phyloP scores from a whole-genome alignment of 2,888 invertebrate species.

The Patella depressa region DNA sequence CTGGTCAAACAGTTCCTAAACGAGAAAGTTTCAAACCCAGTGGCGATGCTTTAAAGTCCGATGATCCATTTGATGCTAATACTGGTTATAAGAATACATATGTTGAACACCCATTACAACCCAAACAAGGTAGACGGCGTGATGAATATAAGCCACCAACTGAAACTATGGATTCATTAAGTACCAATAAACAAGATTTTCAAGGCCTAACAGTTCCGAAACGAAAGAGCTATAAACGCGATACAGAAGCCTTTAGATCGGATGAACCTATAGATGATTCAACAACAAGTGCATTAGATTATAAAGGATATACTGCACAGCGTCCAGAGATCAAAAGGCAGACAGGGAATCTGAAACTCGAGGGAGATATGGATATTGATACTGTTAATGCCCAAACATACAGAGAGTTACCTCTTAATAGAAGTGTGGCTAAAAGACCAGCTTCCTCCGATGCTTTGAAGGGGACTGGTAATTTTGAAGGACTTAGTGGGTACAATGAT shows the following conservation, averaged over 20 bases:
- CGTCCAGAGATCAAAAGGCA: background rate
- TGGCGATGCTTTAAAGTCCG: conserved; percentile 41
- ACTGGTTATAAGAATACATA: conserved; percentile 63
- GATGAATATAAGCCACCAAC: conserved; percentile 53
- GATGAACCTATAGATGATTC: conserved; percentile 60
- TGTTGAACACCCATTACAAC: conserved; percentile 51
- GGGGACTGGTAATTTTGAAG: conserved; percentile 1
- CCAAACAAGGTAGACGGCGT: conserved; percentile 28
- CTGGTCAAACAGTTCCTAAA: conserved; percentile 36
- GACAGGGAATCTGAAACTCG: conserved; percentile 7
- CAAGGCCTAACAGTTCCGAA: background rate
- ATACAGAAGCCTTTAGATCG: conserved; percentile 38
- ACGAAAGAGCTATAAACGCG: conserved; percentile 47
- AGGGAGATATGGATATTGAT: conserved; percentile 5
- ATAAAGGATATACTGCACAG: conserved; percentile 40
- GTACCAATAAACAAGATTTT: conserved; percentile 26
- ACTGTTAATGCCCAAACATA: conserved; percentile 51
- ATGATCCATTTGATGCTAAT: background rate
- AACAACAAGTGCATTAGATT: conserved; percentile 64
- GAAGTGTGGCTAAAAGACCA: background rate
- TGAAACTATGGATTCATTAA: conserved; percentile 34
- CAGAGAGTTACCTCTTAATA: conserved; percentile 17
- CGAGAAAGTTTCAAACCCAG: conserved; percentile 52
- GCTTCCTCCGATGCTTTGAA: conserved; percentile 1
- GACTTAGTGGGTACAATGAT: background rate